These are phyloP conservation scores for Prorops nasuta DNA, from an alignment of 1,140 invertebrate species.

Conservation along the genomic window DNA sequence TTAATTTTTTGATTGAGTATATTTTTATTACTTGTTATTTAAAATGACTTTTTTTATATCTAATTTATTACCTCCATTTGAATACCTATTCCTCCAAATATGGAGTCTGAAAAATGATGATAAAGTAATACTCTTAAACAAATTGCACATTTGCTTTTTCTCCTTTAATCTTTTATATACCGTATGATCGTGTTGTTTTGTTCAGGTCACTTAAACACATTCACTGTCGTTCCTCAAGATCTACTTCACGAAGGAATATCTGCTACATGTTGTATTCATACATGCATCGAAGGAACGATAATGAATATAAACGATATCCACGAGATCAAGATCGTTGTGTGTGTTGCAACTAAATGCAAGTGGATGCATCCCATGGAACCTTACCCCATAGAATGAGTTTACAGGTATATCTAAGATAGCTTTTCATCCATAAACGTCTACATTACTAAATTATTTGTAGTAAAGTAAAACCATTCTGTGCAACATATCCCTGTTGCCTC, in stretches of 20 bases:
- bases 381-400: constrained; percentile 55
- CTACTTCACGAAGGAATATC: constrained; percentile 51
- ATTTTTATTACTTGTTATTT: no score
- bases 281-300: constrained; percentile 51
- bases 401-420: constrained; percentile 52
- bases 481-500: background rate
- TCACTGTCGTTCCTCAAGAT: constrained; percentile 57
- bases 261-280: constrained; percentile 43
- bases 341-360: constrained; percentile 59
- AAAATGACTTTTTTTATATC: no score
- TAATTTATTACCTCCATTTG: no score
- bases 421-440: constrained; percentile 31
- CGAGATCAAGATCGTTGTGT: constrained; percentile 60
- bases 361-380: constrained; percentile 57
- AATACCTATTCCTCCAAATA: no score
- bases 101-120: no score
- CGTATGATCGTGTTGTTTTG: constrained; percentile 57
- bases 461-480: background rate
- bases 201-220: constrained; percentile 59
- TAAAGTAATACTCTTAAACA: constrained; percentile 15
- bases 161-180: constrained; percentile 47
- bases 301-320: constrained; percentile 58
- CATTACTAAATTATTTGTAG: constrained; percentile 25
- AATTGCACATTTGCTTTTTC: constrained; percentile 36
- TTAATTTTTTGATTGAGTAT: no score